phyloP scores from a whole-genome alignment of 2,797 vertebrate species.

The Pogoniulus pusillus region DNA sequence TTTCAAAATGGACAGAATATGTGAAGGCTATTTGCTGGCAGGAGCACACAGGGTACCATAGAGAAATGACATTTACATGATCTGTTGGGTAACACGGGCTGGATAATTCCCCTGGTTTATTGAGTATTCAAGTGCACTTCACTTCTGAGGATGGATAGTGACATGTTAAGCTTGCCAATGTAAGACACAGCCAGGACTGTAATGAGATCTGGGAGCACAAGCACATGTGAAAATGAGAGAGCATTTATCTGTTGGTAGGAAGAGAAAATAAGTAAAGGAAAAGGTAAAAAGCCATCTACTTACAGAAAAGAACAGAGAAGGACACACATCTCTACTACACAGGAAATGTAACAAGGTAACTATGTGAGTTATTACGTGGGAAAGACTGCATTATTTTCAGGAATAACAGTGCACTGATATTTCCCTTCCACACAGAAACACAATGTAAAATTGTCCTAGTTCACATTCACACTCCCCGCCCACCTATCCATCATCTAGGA shows the following conservation, averaged over 20 bases:
- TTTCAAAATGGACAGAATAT: constrained; percentile 23
- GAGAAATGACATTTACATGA: not conserved
- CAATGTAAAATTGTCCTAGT: not conserved
- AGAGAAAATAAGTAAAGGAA: not conserved
- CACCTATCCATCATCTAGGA: not conserved
- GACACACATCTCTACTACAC: not conserved
- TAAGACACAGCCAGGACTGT: not conserved
- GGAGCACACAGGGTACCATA: not conserved
- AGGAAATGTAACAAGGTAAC: not conserved
- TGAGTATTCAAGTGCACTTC: constrained; percentile 9
- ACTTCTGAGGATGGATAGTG: constrained; percentile 12
- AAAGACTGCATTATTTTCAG: not conserved
- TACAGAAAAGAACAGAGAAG: not conserved
- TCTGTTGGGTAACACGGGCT: not conserved
- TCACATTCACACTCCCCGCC: accelerated
- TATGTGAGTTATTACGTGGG: not conserved
- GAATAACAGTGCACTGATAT: not conserved
- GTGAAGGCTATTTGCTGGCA: not conserved
- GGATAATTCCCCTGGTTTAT: constrained; percentile 21
- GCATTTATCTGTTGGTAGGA: not conserved
- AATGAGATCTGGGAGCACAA: constrained; percentile 5
- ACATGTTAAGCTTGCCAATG: constrained; percentile 20
- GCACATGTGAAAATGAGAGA: not conserved
- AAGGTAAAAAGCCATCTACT: not conserved
- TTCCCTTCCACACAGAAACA: not conserved